Evolutionary conservation across 2,888 invertebrate genomes (phyloP), one percentile per base, ranked within the genome.

Genomic region (Eucera pruinosa): DNA sequence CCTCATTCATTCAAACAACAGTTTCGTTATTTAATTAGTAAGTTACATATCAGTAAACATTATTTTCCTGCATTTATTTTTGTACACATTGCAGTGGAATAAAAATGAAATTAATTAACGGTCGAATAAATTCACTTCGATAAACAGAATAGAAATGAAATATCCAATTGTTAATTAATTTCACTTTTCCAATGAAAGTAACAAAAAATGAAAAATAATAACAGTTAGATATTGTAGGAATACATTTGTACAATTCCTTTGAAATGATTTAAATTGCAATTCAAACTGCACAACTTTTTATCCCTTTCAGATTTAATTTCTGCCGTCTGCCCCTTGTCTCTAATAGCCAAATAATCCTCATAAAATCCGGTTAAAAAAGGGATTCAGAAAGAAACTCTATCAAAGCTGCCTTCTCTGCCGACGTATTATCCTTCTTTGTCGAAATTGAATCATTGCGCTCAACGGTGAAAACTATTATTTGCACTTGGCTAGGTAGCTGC

Each of bases 381-480:
- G 23, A 67, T 55, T 48, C 30, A 5, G 45, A 18, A 23, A 57
- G 48, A 33, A 25, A 41, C 15, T 52, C 64, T 39, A 27, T 41
- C 27, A 41, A 39, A 20, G 20, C 41, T 41, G 15, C 39, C 18
- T 25, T 33, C 33, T 27, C n/a, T 33, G 3, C 33, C 30, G 18
- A 2, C 23, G 48, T 48, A 65, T 70, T 65, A 70, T 57, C 48
- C 55, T 13, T 6, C 30, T 25, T 66, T 15, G 67, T 48, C 30
- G 45, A 54, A 73, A 71, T 70, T 71, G 73, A 71, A 71, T 55
- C 41, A 39, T 55, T 20, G 30, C 47, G 15, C 36, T 47, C 67
- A n/a, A 55, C 43, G 66, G 41, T 43, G 54, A 48, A 74, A 69
- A 58, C 75, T 72, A 82, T 76, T 72, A 75, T 69, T 72, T 64